Conservation (phyloP, 2,113 vertebrate species). For the Fregata magnificens region DNA sequence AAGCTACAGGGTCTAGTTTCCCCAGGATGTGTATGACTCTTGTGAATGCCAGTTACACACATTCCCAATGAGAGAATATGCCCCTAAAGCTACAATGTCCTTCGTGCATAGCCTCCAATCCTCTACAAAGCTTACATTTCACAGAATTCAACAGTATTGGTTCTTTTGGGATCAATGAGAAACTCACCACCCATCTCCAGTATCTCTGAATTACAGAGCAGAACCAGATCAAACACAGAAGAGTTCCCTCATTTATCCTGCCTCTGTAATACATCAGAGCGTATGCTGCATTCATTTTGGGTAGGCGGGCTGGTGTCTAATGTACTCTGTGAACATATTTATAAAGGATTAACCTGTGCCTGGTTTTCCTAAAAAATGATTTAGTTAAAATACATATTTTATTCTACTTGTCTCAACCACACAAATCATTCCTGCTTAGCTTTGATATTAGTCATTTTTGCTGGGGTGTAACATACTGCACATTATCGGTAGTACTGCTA, state of each 20-base stretch:
- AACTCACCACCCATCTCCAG: constrained; percentile 22
- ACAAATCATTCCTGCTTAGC: constrained; percentile 21
- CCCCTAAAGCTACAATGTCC: constrained; percentile 41
- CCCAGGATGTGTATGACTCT: neutral
- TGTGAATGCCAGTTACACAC: constrained; percentile 27
- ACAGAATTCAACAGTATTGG: constrained; percentile 40
- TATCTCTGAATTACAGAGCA: constrained; percentile 52
- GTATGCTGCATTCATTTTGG: constrained; percentile 49
- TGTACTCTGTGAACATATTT: constrained; percentile 63
- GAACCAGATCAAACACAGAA: constrained; percentile 5
- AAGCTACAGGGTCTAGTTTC: constrained; percentile 37
- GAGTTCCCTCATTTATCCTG: constrained; percentile 29
- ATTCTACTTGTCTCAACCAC: constrained; percentile 39
- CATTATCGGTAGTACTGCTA: constrained; percentile 14
- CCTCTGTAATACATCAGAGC: constrained; percentile 11
- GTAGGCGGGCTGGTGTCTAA: constrained; percentile 55
- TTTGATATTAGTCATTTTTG: constrained; percentile 31
- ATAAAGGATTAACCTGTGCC: constrained; percentile 59
- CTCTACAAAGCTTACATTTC: constrained; percentile 39
- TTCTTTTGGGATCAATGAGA: constrained; percentile 47
- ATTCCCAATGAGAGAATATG: constrained; percentile 30
- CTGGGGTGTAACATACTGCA: neutral
- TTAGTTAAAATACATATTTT: constrained; percentile 56
- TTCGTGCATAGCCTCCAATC: constrained; percentile 22
- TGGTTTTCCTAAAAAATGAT: constrained; percentile 46